A percentile compares a stretch with the other conserved stretches of the same genome.
These are phyloP conservation scores for Polypedilum pembai DNA, from an alignment of 1,140 invertebrate species.

Conservation along the genomic window DNA sequence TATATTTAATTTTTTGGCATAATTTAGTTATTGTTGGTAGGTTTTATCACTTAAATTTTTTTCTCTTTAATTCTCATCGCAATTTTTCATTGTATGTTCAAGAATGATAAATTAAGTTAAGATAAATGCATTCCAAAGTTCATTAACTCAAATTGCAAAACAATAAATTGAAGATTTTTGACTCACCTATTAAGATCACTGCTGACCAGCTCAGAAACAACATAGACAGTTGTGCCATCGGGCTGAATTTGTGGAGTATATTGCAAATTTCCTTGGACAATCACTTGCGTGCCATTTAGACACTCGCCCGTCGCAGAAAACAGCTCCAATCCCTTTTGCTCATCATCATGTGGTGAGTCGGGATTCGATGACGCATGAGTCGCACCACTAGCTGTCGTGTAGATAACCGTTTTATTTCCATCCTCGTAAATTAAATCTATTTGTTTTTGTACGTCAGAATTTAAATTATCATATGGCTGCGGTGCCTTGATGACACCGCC, in stretches of 20 bases:
- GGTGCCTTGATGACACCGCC: conserved; percentile 33
- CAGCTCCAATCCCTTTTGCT: conserved; percentile 46
- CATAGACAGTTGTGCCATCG: conserved; percentile 3
- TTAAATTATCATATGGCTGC: conserved; percentile 33
- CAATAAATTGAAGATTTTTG: neutral
- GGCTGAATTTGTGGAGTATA: conserved; percentile 14
- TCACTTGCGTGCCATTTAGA: neutral
- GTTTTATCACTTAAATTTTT: no score
- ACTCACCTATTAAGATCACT: conserved; percentile 3
- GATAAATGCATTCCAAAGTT: no score
- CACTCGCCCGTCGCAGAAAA: conserved; percentile 43
- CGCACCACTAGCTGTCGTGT: conserved; percentile 54
- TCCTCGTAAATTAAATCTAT: conserved; percentile 75
- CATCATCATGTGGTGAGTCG: conserved; percentile 39
- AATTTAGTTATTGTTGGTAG: no score
- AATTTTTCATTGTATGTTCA: no score
- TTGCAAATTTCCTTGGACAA: conserved; percentile 16
- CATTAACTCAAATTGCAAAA: no score
- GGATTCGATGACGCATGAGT: conserved; percentile 29
- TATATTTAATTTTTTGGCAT: no score
- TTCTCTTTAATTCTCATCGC: no score
- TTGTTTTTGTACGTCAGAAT: conserved; percentile 53
- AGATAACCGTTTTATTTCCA: conserved; percentile 71
- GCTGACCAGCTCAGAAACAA: neutral
- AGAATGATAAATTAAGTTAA: no score